Percentiles rank a stretch among this genome's conserved stretches.
These are phyloP conservation scores for Arvicanthis niloticus DNA, from an alignment of 2,113 vertebrate genomes.

Conservation along the genomic window DNA sequence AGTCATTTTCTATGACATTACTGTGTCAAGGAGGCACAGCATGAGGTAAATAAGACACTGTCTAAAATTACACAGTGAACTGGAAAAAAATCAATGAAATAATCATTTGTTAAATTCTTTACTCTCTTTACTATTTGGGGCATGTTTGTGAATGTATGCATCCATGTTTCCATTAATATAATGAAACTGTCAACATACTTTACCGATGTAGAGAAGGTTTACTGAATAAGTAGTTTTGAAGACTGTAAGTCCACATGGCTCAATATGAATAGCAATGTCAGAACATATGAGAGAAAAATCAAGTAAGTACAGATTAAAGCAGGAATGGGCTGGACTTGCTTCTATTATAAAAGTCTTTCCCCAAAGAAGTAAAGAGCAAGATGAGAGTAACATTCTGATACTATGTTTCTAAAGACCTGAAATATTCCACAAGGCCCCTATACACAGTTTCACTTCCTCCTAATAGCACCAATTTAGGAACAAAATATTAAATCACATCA, in stretches of 20 bases:
- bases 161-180: background rate
- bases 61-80: too few relatives aligned
- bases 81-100: background rate
- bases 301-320: background rate
- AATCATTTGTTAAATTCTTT: background rate
- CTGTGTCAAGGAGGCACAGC: too few relatives aligned
- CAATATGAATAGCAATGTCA: background rate
- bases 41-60: too few relatives aligned
- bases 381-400: background rate
- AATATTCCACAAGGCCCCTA: too few relatives aligned
- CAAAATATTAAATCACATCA: background rate
- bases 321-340: too few relatives aligned
- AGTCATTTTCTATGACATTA: too few relatives aligned
- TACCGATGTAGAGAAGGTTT: background rate
- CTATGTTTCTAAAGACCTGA: background rate
- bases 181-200: background rate
- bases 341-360: background rate
- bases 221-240: too few relatives aligned
- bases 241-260: background rate
- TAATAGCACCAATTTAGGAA: background rate
- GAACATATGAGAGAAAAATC: fast-evolving
- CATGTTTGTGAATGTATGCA: background rate
- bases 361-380: too few relatives aligned
- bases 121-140: background rate
- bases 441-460: background rate